Percentiles rank a stretch among this genome's conserved stretches.
These are phyloP conservation scores for Drosophila repleta DNA, from an alignment of 1,140 invertebrate genomes.

Conservation along the genomic window DNA sequence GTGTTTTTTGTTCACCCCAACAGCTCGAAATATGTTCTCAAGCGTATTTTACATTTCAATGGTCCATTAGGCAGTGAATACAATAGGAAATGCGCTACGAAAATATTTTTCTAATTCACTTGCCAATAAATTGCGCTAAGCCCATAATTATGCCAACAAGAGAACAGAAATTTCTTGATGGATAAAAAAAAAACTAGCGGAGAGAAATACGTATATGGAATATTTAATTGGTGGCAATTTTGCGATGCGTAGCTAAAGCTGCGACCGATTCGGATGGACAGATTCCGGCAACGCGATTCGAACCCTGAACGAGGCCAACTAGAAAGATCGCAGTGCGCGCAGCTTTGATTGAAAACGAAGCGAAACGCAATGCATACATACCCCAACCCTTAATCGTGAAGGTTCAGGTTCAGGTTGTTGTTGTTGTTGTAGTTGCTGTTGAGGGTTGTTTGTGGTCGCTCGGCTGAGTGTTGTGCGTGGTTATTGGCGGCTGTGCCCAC, in stretches of 20 bases:
- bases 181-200: constrained; percentile 23
- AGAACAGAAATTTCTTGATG: not conserved
- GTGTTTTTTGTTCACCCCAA: constrained; percentile 19
- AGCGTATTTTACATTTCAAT: constrained; percentile 45
- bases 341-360: constrained; percentile 64
- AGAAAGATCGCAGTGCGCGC: constrained; percentile 59
- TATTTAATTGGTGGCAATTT: constrained; percentile 73
- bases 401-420: constrained; percentile 34
- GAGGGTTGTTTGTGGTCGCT: constrained; percentile 68
- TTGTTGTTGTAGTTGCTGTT: constrained; percentile 47
- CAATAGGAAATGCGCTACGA: constrained; percentile 21
- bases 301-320: constrained; percentile 48
- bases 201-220: constrained; percentile 38
- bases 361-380: constrained; percentile 11
- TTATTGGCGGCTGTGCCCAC: constrained; percentile 56
- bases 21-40: constrained; percentile 26
- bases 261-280: constrained; percentile 34
- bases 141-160: constrained; percentile 75
- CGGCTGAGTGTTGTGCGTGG: constrained; percentile 49
- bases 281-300: constrained; percentile 31
- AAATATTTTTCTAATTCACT: constrained; percentile 75
- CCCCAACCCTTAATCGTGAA: constrained; percentile 51
- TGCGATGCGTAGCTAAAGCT: constrained; percentile 43
- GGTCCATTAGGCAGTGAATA: constrained; percentile 30
- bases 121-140: constrained; percentile 71